A percentile compares a stretch with the other conserved stretches of the same genome.
Evolutionary conservation across 2,888 invertebrate genomes (phyloP).

Genomic region (Megamerina dolium): DNA sequence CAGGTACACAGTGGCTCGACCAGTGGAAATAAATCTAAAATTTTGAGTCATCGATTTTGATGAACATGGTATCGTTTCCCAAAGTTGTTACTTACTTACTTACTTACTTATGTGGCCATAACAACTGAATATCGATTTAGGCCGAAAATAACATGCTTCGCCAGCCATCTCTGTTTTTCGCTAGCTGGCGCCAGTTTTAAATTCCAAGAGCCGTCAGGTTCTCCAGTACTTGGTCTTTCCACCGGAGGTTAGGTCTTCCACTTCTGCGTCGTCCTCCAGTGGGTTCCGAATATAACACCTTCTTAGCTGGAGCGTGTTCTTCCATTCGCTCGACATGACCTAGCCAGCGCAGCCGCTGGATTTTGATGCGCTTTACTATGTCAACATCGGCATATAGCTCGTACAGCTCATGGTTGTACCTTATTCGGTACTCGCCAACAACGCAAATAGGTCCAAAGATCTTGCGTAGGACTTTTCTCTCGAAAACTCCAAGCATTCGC

Average conservation of each 20-base stretch:
- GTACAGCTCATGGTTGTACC: too few relatives aligned
- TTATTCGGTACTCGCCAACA: too few relatives aligned
- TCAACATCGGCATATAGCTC: too few relatives aligned
- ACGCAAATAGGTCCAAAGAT: too few relatives aligned
- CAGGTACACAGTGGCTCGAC: too few relatives aligned
- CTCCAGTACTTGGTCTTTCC: background rate
- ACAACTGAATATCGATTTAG: background rate
- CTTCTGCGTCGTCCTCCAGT: background rate
- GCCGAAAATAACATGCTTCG: background rate
- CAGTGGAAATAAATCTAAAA: too few relatives aligned
- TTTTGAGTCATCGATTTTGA: too few relatives aligned
- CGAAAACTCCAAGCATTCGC: too few relatives aligned
- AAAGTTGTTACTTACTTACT: slow-evolving; percentile 21
- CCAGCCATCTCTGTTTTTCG: background rate
- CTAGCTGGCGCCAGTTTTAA: slow-evolving; percentile 6
- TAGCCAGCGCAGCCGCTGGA: too few relatives aligned
- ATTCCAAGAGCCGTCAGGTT: background rate
- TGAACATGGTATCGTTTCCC: too few relatives aligned
- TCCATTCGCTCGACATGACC: slow-evolving; percentile 7
- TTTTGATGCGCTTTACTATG: too few relatives aligned
- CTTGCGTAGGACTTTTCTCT: too few relatives aligned
- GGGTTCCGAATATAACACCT: background rate
- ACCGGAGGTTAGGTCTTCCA: background rate
- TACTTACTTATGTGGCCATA: slow-evolving; percentile 14
- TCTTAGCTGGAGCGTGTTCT: background rate